phyloP scores from a whole-genome alignment of 2,797 vertebrate species.

The Telmatherina bonti region DNA sequence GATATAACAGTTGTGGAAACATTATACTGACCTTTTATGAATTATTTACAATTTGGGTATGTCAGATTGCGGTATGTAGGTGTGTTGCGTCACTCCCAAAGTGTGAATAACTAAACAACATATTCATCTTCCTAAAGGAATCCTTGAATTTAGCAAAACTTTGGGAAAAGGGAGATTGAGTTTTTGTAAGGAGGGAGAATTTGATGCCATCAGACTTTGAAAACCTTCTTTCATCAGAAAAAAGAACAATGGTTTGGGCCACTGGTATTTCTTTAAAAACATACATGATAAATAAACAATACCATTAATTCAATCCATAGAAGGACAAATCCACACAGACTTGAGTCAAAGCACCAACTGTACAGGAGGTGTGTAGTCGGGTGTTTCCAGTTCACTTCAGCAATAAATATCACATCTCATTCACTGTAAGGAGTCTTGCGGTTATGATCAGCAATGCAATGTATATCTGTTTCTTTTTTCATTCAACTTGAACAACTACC shows the following conservation, averaged over 20 bases:
- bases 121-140: neutral
- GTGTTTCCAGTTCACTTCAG: conserved; percentile 34
- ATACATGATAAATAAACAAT: conserved; percentile 31
- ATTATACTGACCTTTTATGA: neutral
- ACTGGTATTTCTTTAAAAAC: neutral
- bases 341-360: conserved; percentile 32
- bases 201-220: neutral
- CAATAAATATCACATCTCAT: conserved; percentile 33
- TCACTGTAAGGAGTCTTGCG: conserved; percentile 33
- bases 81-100: neutral
- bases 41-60: neutral
- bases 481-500: conserved; percentile 53
- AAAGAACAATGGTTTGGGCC: conserved; percentile 1
- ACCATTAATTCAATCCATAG: conserved; percentile 31
- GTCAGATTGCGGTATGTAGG: neutral
- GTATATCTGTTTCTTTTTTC: conserved; percentile 70
- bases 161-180: neutral
- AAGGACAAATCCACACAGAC: conserved; percentile 15
- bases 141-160: neutral
- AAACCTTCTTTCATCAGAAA: neutral
- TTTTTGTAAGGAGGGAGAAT: no score
- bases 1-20: neutral
- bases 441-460: conserved; percentile 69
- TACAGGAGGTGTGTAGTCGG: conserved; percentile 23
- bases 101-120: neutral